Base-by-base conservation (phyloP, 1,140 invertebrate genomes). In the Heterodera schachtii region DNA sequence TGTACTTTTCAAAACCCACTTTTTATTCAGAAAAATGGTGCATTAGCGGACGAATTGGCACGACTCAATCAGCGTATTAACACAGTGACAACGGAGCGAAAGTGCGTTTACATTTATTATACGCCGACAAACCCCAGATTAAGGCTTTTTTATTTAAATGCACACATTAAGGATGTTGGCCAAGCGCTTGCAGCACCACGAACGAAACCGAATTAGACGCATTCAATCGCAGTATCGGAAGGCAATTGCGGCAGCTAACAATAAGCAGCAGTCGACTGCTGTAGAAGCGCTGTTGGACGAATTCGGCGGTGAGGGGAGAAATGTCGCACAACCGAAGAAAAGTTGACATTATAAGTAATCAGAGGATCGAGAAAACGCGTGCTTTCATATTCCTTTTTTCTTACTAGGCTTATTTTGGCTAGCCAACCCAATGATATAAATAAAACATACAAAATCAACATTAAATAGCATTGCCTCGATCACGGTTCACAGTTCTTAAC, bases 21-120 rank as follows among this genome's bases (percentile, higher is more conserved):
- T 83, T 80, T 79, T 77, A 43, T 80, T 83, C 73, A 85, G 84
- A 85, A 85, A 81, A 85, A 85, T 75, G 84, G 80, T 31, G 84
- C 84, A 46, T 70, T 85, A 44, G 85, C 82, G 31, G 84, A 85
- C 49, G 84, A 85, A 73, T 57, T 85, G 49, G 79, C 84, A 0
- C 84, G 84, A 47, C 74, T 85, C 3, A 84, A 85, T n/a, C 84
- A 85, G 69, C 84, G 84, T 16, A 85, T 85, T 73, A 64, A 83
- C 16, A 86, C 82, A 57, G 84, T 85, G 19, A 86, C 84, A 3
- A 84, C 85, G 13, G 84, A 85, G 52, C 69, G 84, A 69, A 85
- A 67, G 84, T 85, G 82, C 16, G 6, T 78, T 64, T 76, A 60
- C 8, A 19, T 43, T 13, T 41, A 7, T 66, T 49, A n/a, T 47